A percentile compares a stretch with the other conserved stretches of the same genome.
These are phyloP conservation scores for Urocitellus parryii DNA, from an alignment of 2,113 vertebrate species.

Conservation along the genomic window DNA sequence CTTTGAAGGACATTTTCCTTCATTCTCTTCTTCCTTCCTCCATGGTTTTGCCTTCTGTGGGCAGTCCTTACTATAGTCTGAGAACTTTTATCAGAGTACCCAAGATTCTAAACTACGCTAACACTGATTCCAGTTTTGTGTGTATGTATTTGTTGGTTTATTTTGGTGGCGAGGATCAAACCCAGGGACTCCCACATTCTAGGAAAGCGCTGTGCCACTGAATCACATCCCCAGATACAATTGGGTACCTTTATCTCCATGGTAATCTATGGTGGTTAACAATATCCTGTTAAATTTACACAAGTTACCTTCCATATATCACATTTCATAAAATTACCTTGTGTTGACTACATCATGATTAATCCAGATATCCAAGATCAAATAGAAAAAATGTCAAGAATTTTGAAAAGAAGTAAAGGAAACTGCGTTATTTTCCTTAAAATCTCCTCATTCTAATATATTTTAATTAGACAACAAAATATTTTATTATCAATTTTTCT, in stretches of 20 bases:
- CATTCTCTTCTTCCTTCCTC: accelerated
- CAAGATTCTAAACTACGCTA: not conserved
- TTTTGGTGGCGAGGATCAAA: too few species aligned
- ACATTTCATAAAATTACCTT: not conserved
- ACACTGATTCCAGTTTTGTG: not conserved
- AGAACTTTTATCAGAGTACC: not conserved
- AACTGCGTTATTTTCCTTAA: not conserved
- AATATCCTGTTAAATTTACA: not conserved
- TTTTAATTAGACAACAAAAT: not conserved
- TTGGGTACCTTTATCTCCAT: not conserved
- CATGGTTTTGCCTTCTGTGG: not conserved
- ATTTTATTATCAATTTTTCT: not conserved
- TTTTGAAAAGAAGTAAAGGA: not conserved
- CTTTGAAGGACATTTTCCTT: not conserved
- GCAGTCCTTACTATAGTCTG: not conserved
- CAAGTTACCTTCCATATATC: not conserved
- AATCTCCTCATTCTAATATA: not conserved
- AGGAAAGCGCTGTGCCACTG: too few species aligned
- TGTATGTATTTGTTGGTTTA: too few species aligned
- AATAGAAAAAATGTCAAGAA: not conserved
- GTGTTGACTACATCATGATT: not conserved
- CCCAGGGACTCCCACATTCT: too few species aligned
- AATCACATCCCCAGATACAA: not conserved
- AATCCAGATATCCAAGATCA: not conserved
- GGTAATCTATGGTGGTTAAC: not conserved